Evolutionary conservation across 2,113 vertebrate genomes (phyloP).

Genomic region (Festucalex cinctus): DNA sequence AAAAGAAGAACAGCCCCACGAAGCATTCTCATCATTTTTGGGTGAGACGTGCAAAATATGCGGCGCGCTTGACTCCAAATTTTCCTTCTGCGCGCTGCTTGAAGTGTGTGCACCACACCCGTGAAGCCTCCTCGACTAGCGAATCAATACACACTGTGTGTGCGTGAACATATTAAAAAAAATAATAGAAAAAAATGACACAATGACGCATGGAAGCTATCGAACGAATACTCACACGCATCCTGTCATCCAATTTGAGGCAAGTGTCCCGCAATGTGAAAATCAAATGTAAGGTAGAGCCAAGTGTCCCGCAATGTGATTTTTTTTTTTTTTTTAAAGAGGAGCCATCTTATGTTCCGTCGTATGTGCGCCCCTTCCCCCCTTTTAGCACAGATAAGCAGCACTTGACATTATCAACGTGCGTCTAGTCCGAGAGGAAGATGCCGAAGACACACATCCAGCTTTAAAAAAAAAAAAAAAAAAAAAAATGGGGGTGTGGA

Average conservation of each 20-base stretch:
- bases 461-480: not conserved
- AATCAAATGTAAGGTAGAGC: not conserved
- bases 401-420: not conserved
- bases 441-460: slow-evolving; percentile 27
- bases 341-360: not conserved
- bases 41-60: not conserved
- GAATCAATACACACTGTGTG: slow-evolving; percentile 62
- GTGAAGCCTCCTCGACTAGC: slow-evolving; percentile 63
- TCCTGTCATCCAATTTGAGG: not conserved
- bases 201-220: not conserved
- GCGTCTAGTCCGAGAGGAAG: not conserved
- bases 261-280: not conserved
- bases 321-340: not conserved
- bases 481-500: not conserved
- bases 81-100: slow-evolving; percentile 47
- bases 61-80: slow-evolving; percentile 3
- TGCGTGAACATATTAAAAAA: not conserved
- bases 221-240: not conserved
- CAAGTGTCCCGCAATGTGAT: not conserved
- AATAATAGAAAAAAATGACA: not conserved
- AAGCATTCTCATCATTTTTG: too few species aligned
- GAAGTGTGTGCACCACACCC: slow-evolving; percentile 73
- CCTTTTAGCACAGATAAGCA: not conserved
- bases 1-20: not conserved
- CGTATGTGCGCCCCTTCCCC: not conserved